Percentiles rank a stretch among this genome's conserved stretches.
Conservation (phyloP, 2,888 invertebrate genomes). For the Cataglyphis altisquamis region DNA sequence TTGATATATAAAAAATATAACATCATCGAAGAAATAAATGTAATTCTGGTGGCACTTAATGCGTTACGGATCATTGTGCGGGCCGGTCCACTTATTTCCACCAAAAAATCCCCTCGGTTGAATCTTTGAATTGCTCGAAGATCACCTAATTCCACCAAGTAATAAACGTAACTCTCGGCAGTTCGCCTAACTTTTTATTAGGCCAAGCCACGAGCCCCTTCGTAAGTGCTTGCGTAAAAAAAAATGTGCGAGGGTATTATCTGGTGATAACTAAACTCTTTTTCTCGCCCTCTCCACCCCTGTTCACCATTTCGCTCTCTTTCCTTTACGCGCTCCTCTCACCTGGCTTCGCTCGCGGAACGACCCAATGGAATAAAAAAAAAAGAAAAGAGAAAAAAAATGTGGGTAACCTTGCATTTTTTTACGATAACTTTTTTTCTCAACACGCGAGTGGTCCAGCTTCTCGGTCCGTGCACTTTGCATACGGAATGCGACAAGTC, state of each 20-base stretch:
- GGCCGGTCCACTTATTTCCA: constrained; percentile 22
- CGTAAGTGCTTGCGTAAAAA: constrained; percentile 59
- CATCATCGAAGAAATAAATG: not conserved
- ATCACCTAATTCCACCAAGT: constrained; percentile 63
- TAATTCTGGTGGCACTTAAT: not conserved
- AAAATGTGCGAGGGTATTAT: constrained; percentile 65
- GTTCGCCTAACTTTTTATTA: constrained; percentile 70
- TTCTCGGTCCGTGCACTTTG: constrained; percentile 78
- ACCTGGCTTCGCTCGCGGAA: constrained; percentile 21
- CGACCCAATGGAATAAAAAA: constrained; percentile 59
- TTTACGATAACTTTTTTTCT: constrained; percentile 78
- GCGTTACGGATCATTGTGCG: constrained; percentile 16
- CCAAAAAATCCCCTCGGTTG: constrained; percentile 59
- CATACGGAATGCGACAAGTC: constrained; percentile 78
- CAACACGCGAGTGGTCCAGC: constrained; percentile 62
- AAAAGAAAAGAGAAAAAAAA: constrained; percentile 73
- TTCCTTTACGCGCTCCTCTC: constrained; percentile 41
- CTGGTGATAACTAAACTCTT: constrained; percentile 66
- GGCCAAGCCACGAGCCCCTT: constrained; percentile 49
- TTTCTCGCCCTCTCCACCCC: constrained; percentile 21
- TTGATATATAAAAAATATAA: not conserved
- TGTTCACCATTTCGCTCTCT: constrained; percentile 18
- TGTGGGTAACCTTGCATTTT: constrained; percentile 83
- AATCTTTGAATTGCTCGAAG: constrained; percentile 50
- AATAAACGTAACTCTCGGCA: constrained; percentile 65